Evolutionary conservation across 2,888 invertebrate species (phyloP).

Genomic region (Brachyopa scutellaris): DNA sequence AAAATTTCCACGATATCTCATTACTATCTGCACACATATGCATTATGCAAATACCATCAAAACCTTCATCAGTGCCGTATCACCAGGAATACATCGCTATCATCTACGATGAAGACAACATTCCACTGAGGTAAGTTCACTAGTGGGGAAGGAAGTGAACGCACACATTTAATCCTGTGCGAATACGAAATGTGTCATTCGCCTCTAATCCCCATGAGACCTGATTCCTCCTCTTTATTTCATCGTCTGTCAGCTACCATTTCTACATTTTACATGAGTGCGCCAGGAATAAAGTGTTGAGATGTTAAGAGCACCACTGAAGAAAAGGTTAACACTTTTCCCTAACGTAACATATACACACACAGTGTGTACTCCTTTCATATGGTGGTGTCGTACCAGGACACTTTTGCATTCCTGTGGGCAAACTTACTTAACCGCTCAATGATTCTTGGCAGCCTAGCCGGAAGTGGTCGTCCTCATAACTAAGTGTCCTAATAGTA

Average conservation of each 20-base stretch:
- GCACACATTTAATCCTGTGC: constrained; percentile 45
- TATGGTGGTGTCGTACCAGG: constrained; percentile 14
- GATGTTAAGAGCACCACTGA: constrained; percentile 56
- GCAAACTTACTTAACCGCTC: constrained; percentile 69
- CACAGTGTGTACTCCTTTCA: constrained; percentile 9
- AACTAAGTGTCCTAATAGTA: constrained; percentile 62
- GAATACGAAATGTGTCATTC: constrained; percentile 68
- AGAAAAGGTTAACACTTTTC: constrained; percentile 64
- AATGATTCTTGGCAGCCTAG: constrained; percentile 26
- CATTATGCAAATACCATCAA: constrained; percentile 67
- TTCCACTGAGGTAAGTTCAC: constrained; percentile 13
- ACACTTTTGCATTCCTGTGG: constrained; percentile 47
- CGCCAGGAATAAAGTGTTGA: constrained; percentile 57
- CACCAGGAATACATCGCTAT: constrained; percentile 12
- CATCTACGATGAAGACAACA: background rate
- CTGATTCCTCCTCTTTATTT: constrained; percentile 25
- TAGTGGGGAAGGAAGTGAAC: constrained; percentile 48
- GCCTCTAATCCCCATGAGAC: constrained; percentile 67
- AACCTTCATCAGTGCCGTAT: constrained; percentile 19
- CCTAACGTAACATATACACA: constrained; percentile 33
- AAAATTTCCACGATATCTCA: constrained; percentile 24
- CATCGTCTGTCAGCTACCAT: constrained; percentile 29
- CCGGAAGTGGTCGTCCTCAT: constrained; percentile 45
- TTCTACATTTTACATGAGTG: constrained; percentile 43
- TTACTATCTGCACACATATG: constrained; percentile 32